Base-by-base conservation (phyloP, 1,140 invertebrate genomes). In the Ostrea edulis region DNA sequence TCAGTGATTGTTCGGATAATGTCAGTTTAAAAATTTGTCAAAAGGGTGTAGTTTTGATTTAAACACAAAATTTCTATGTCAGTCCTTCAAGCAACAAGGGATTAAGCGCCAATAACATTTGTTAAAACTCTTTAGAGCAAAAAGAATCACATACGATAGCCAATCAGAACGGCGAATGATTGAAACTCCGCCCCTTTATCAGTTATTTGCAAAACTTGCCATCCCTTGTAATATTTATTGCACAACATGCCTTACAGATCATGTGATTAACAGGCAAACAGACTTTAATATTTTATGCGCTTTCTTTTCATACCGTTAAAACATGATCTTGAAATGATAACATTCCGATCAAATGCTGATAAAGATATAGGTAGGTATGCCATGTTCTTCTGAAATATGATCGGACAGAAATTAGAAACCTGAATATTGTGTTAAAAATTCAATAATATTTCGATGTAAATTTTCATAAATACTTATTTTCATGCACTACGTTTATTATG, bases 1-100 rank as follows among this genome's bases (percentile, higher is more conserved):
- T 83, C 51, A 35, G 82, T 83, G 35, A 53, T 83, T 83, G 52
- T 83, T 83, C 82, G 82, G 82, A 52, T 83, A 53, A 83, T 53
- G 44, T 54, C 82, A 83, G 82, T 53, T 54, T 52, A 51, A 54
- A 83, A 53, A 54, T 83, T 83, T 83, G 44, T 83, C 44, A 54
- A 83, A 83, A 53, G 82, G 52, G 44, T 53, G 44, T 54, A 83
- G n/a, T 83, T 84, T 55, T 89, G 87, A 87, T 89, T 86, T 71
- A 87, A 87, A 89, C 86, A 89, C 85, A 65, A 68, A 44, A 68
- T 84, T 65, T 87, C 85, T 86, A 87, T 87, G 71, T 55, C 84
- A 86, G 53, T 62, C 83, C 83, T 62, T 58, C 29, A 12, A 62
- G 83, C 53, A 58, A 85, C 29, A 52, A 44, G 51, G 29, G 29